Conservation (phyloP, 2,888 invertebrate species). For the Synanthedon myopaeformis region DNA sequence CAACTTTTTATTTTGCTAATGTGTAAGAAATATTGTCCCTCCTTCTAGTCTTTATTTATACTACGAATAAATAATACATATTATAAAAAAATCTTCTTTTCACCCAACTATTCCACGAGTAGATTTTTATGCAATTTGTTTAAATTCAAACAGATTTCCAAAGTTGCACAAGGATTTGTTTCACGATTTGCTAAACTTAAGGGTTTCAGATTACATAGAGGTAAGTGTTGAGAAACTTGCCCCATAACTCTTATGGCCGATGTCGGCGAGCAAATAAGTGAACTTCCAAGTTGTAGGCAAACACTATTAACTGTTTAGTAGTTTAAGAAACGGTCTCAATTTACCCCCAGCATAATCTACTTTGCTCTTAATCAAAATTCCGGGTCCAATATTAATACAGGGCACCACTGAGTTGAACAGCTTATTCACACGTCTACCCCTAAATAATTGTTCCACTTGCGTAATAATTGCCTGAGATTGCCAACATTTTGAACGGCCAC, state of each 20-base stretch:
- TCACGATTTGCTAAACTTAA: conserved; percentile 44
- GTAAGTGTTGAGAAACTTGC: conserved; percentile 28
- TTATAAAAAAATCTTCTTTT: too few species aligned
- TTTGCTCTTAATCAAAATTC: conserved; percentile 62
- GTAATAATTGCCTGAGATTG: neutral
- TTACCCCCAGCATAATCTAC: conserved; percentile 53
- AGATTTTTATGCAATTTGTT: neutral
- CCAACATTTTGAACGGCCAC: too few species aligned
- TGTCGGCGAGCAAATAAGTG: conserved; percentile 51
- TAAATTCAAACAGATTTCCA: neutral
- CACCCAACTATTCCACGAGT: neutral
- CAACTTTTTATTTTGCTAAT: too few species aligned
- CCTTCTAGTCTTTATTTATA: too few species aligned
- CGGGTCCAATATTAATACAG: conserved; percentile 45
- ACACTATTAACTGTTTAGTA: conserved; percentile 59
- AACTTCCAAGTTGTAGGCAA: conserved; percentile 47
- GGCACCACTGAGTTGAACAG: conserved; percentile 4
- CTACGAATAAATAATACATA: too few species aligned
- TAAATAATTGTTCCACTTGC: conserved; percentile 24
- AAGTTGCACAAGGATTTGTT: conserved; percentile 29
- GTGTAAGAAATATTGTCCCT: too few species aligned
- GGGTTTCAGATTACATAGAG: conserved; percentile 29
- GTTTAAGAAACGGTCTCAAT: conserved; percentile 58
- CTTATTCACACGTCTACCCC: conserved; percentile 19
- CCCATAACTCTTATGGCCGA: conserved; percentile 46